Base-by-base conservation (phyloP, 2,797 vertebrate species). In the Eulemur rubriventer region DNA sequence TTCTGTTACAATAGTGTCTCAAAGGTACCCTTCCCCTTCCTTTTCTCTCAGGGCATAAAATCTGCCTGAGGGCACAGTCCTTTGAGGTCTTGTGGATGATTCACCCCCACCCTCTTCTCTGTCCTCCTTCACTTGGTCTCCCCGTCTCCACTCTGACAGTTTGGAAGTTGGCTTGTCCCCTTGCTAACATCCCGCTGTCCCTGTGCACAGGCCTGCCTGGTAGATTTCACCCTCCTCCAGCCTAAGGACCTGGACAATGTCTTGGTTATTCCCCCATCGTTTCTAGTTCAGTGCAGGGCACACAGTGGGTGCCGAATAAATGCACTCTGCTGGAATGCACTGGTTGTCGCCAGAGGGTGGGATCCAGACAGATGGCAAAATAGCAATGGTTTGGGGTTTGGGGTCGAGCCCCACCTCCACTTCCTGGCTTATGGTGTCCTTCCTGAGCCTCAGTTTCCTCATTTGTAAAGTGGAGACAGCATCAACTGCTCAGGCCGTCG, bases 361-460 rank as follows among this genome's bases (percentile, higher is more conserved):
- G 17, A 46, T 59, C 17, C 24, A 28, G 38, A 75, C 20, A 24
- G 26, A 11, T 3, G 7, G 52, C 61, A 84, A 91, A 69, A 38
- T 7, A 24, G 63, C 59, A 61, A 16, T 1, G 8, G 22, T 16
- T 24, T 2, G 9, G 20, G 35, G 55, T 57, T 26, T 46, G 28
- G 43, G 22, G 28, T 48, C 35, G 43, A 59, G 10, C 35, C 38
- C 12, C 2, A 4, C 38, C 26, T 20, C 67, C 28, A 8, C 52
- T 50, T 55, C 61, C n/a, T 63, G 41, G 26, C 46, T 78, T 0
- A 13, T 11, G 43, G 46, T 38, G 7, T 41, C 48, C 38, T 75
- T 8, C 57, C 72, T 30, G 73, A 92, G 55, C 30, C 61, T 93
- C 61, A 73, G 70, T 33, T 80, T 94, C 55, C 52, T 81, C 61